Evolutionary conservation across 2,113 vertebrate genomes (phyloP), one percentile per base, ranked within the genome.

Genomic region (Amblyopsis rosae): DNA sequence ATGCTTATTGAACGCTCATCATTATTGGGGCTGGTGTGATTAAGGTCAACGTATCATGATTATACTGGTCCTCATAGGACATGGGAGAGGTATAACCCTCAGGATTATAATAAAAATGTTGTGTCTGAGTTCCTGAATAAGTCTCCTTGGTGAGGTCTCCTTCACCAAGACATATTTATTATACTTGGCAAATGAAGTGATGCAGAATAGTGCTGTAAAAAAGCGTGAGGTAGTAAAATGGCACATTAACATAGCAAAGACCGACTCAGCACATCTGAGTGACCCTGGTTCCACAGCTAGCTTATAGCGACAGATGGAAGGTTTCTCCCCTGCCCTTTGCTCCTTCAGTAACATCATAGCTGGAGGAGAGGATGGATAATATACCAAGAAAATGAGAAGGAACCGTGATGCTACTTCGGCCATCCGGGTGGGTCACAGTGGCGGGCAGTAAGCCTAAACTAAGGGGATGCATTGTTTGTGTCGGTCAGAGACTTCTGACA

Each of bases 171-270:
- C 7, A 41, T 41, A 41, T 41, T 41, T 41, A 41, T 41, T 41
- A 51, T 51, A 11, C 56, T 12, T 58, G 19, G 56, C 56, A 58
- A 26, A 4, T 33, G 26, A 12, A 32, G 26, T 19, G 11, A 51
- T 11, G 9, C 11, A 11, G 13, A 15, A 11, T 12, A 0, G 3
- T 51, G 49, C 11, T 51, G 11, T 12, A 15, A 15, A 11, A 11
- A 11, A 11, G 49, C 9, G 49, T 7, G 49, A 11, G 17, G 5
- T 26, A 9, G 26, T 26, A 12, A 58, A 58, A 58, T 32, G 56
- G 56, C 56, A 58, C 26, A 58, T 58, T 58, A 58, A 26, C 56
- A 58, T 58, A 58, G 56, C 56, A 26, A 19, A 6, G 56, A 11
- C 56, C 32, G 56, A 58, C 56, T 58, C 56, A 12, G 32, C 56